Evolutionary conservation across 1,140 invertebrate genomes (phyloP).

Genomic region (Aricia agestis): DNA sequence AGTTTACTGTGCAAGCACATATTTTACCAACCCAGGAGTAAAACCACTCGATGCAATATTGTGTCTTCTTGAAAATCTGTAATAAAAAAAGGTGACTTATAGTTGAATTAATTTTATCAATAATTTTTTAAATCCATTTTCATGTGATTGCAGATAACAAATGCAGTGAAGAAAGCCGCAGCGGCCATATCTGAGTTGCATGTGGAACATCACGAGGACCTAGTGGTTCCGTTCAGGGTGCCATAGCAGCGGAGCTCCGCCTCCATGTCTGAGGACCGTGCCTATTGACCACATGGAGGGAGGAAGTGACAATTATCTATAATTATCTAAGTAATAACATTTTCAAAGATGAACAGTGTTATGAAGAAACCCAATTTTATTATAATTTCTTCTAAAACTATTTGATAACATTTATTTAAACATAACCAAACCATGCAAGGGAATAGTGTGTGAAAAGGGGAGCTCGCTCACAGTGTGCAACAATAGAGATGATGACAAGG

Average conservation of each 20-base stretch:
- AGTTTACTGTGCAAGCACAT: neutral
- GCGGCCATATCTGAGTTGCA: slow-evolving; percentile 83
- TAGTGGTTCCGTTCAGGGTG: slow-evolving; percentile 86
- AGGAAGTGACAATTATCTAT: neutral
- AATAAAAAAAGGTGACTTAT: no score
- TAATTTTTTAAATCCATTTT: neutral
- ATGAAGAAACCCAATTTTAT: no score
- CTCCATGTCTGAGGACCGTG: slow-evolving; percentile 39
- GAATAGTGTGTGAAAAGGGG: no score
- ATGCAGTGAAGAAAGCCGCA: slow-evolving; percentile 80
- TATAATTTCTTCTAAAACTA: no score
- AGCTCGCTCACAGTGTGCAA: no score
- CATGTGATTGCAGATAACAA: slow-evolving; percentile 64
- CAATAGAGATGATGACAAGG: no score
- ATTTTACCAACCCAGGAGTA: neutral
- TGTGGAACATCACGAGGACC: slow-evolving; percentile 88
- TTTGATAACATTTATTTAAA: no score
- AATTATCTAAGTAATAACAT: neutral
- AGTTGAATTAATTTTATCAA: no score
- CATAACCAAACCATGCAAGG: no score
- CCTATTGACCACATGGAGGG: slow-evolving; percentile 16
- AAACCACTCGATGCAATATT: no score
- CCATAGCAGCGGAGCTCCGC: slow-evolving; percentile 53
- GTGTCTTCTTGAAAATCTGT: no score
- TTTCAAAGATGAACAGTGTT: no score